Conservation (phyloP, 2,888 invertebrate species). For the Lycaena phlaeas region DNA sequence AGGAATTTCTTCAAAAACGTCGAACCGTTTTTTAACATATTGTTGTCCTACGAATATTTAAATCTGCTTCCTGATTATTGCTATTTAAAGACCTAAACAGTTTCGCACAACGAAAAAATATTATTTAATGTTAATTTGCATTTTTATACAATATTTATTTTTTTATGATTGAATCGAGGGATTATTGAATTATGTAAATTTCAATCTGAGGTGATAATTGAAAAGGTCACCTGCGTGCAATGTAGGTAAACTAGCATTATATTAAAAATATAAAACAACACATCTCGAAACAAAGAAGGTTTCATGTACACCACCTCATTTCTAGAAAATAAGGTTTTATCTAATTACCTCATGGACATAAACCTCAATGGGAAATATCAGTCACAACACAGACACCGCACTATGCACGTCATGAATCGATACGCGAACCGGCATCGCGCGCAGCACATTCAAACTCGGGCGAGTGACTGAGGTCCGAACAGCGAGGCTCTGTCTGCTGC, state of each 20-base stretch:
- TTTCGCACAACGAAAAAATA: too few species aligned
- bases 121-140: too few species aligned
- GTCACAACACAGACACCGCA: neutral
- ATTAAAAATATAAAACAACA: too few species aligned
- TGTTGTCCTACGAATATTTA: too few species aligned
- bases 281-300: too few species aligned
- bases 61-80: too few species aligned
- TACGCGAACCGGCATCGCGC: neutral
- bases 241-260: neutral
- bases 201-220: neutral
- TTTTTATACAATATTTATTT: too few species aligned
- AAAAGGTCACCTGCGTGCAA: neutral
- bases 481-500: neutral
- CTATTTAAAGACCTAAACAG: too few species aligned
- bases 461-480: slow-evolving; percentile 5
- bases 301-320: too few species aligned
- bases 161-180: too few species aligned
- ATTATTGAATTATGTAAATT: neutral
- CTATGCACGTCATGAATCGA: neutral
- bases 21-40: too few species aligned
- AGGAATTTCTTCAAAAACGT: too few species aligned
- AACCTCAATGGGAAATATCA: slow-evolving; percentile 2
- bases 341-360: slow-evolving; percentile 1
- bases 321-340: neutral
- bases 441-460: neutral